Evolutionary conservation across 1,140 invertebrate species (phyloP).

Genomic region (Meloidogyne floridensis): DNA sequence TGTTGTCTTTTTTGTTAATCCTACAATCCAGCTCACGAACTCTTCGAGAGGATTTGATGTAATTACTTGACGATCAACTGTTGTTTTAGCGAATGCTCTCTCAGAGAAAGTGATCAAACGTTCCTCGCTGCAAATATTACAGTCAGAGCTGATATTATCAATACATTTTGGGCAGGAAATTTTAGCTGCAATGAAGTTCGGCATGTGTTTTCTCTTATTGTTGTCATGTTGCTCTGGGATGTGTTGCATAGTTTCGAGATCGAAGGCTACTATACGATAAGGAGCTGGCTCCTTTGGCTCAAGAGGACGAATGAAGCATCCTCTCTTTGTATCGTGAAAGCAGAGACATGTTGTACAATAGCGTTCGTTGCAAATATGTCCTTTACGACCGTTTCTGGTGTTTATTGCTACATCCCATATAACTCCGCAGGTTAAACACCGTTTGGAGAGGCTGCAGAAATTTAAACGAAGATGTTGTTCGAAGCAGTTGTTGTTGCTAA

Average conservation of each 20-base stretch:
- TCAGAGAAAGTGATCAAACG: not conserved
- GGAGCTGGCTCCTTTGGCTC: not conserved
- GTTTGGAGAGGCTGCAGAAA: not conserved
- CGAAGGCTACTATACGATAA: not conserved
- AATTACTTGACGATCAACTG: not conserved
- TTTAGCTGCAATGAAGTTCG: not conserved
- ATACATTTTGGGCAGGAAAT: not conserved
- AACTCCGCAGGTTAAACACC: not conserved
- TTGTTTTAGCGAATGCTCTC: not conserved
- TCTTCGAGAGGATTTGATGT: not conserved
- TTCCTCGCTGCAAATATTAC: not conserved
- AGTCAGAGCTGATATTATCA: not conserved
- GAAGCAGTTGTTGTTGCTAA: not conserved
- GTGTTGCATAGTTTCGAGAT: slow-evolving; percentile 11
- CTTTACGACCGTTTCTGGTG: not conserved
- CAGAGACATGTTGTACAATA: not conserved
- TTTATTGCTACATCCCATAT: slow-evolving; percentile 11
- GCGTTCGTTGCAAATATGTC: not conserved
- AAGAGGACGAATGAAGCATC: slow-evolving; percentile 2
- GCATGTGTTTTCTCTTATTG: not conserved
- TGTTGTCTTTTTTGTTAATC: not conserved
- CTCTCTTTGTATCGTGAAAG: not conserved
- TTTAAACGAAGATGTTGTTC: not conserved
- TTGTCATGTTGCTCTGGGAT: not conserved
- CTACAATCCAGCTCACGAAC: slow-evolving; percentile 5